Evolutionary conservation across 2,888 invertebrate species (phyloP).

Genomic region (Nezara viridula): DNA sequence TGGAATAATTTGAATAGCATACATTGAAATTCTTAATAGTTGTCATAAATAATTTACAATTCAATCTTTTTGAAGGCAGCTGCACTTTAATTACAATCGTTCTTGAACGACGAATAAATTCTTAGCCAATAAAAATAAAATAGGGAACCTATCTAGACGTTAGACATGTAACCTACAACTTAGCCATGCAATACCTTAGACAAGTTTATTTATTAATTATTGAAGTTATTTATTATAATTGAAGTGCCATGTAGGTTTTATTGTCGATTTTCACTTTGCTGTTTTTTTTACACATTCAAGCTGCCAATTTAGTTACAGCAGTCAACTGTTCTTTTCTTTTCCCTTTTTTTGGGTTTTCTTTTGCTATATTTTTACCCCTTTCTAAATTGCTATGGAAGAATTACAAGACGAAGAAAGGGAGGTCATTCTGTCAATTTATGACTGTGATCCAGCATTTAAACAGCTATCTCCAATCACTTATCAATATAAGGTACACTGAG

Average conservation of each 20-base stretch:
- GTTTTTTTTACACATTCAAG: neutral
- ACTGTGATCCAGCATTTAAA: constrained; percentile 90
- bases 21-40: no score
- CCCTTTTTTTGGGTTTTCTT: neutral
- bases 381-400: constrained; percentile 69
- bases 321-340: neutral
- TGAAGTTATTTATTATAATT: neutral
- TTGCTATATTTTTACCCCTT: neutral
- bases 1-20: no score
- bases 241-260: constrained; percentile 21
- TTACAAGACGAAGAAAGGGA: constrained; percentile 90
- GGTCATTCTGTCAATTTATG: constrained; percentile 92
- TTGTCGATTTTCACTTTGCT: neutral
- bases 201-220: neutral
- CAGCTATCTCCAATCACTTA: constrained; percentile 82
- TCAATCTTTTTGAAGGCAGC: neutral
- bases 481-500: constrained; percentile 90
- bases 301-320: neutral
- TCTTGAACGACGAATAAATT: neutral
- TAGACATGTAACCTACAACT: neutral
- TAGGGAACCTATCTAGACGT: neutral
- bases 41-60: neutral
- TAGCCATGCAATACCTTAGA: constrained; percentile 4
- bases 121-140: neutral
- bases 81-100: neutral